phyloP scores from a whole-genome alignment of 2,797 vertebrate genomes.

The Sciurus vulgaris region DNA sequence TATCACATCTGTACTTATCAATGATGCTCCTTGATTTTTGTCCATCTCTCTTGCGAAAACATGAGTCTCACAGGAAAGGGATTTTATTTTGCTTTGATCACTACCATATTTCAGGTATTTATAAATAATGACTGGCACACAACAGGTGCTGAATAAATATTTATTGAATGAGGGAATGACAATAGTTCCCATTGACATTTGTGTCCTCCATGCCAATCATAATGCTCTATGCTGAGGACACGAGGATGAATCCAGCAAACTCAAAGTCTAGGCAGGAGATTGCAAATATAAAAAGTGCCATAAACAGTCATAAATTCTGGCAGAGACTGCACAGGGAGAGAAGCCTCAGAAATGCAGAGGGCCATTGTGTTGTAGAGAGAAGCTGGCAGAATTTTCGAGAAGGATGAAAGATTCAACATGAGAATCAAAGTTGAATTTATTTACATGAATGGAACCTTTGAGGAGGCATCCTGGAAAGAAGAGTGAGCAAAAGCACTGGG shows the following conservation, averaged over 20 bases:
- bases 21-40: neutral
- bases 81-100: neutral
- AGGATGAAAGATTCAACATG: neutral
- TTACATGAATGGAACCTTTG: neutral
- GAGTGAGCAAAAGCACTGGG: neutral
- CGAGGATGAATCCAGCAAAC: neutral
- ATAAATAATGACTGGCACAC: neutral
- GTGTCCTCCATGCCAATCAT: neutral
- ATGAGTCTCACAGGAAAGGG: neutral
- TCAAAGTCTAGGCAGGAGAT: neutral
- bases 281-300: neutral
- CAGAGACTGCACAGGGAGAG: no score
- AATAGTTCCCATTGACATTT: neutral
- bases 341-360: neutral
- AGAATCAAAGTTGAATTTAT: neutral
- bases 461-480: neutral
- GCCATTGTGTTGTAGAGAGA: neutral
- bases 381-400: neutral
- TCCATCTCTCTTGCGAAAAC: neutral
- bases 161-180: neutral
- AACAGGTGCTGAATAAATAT: neutral
- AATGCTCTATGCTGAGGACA: neutral
- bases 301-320: neutral
- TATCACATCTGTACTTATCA: neutral
- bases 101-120: neutral